A percentile compares a stretch with the other conserved stretches of the same genome.
These are phyloP conservation scores for Drosophila teissieri DNA, from an alignment of 1,140 invertebrate genomes.

Conservation along the genomic window DNA sequence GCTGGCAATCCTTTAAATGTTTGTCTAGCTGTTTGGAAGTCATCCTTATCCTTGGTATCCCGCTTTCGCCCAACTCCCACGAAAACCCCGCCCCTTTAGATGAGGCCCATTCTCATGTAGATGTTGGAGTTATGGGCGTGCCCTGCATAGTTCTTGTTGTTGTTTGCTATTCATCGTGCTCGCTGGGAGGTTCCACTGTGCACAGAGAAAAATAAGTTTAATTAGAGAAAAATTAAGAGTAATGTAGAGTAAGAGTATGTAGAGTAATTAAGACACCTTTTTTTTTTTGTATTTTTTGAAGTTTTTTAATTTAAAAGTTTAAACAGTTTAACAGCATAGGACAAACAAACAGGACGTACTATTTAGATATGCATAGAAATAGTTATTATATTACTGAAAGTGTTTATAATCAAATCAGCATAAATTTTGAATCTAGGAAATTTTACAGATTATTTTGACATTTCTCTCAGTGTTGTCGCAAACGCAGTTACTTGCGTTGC, in stretches of 20 bases:
- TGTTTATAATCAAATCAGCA: no score
- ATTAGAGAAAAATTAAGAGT: no score
- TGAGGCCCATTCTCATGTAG: conserved; percentile 44
- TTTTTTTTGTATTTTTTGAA: no score
- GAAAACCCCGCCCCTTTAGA: neutral
- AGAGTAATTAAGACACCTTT: no score
- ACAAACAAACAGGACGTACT: no score
- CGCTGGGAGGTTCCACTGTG: conserved; percentile 16
- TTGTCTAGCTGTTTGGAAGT: conserved; percentile 58
- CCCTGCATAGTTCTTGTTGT: conserved; percentile 58
- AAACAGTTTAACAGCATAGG: no score
- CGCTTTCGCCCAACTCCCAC: neutral
- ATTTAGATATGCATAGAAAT: no score
- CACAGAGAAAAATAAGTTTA: neutral
- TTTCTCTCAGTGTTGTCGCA: conserved; percentile 30
- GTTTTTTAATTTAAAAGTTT: no score
- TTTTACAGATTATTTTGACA: no score
- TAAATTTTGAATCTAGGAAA: no score
- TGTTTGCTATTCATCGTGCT: conserved; percentile 58
- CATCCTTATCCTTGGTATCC: conserved; percentile 43
- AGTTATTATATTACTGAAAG: no score
- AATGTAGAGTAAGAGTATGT: no score
- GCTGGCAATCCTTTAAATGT: conserved; percentile 61
- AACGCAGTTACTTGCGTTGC: conserved; percentile 56
- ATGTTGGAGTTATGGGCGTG: conserved; percentile 64